A percentile compares a stretch with the other conserved stretches of the same genome.
phyloP scores from a whole-genome alignment of 1,140 invertebrate species.

The Pogonomyrmex californicus region DNA sequence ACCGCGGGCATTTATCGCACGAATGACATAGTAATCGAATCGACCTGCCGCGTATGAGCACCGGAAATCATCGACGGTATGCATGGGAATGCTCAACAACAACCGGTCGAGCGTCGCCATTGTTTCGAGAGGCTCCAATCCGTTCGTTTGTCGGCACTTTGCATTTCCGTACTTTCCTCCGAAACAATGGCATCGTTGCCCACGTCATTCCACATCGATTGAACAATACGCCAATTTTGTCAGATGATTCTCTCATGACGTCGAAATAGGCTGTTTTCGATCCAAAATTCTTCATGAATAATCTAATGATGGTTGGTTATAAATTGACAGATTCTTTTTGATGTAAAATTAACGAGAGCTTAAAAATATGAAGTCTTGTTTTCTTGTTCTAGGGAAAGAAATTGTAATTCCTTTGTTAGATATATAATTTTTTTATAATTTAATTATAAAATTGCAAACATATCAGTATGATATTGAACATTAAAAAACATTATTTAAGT shows the following conservation, averaged over 20 bases:
- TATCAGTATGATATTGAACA: not conserved
- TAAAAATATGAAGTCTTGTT: not conserved
- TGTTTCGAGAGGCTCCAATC: slow-evolving; percentile 47
- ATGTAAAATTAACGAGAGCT: not conserved
- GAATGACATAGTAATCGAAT: slow-evolving; percentile 50
- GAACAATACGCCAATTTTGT: not conserved
- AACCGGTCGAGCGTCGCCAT: slow-evolving; percentile 45
- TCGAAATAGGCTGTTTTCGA: not conserved
- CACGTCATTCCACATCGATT: not conserved
- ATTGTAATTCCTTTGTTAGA: not conserved
- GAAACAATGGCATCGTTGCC: slow-evolving; percentile 66
- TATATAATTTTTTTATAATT: not conserved
- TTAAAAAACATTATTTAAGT: not conserved
- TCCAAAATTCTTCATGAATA: not conserved
- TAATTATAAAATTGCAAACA: not conserved
- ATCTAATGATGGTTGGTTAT: not conserved
- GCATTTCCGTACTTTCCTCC: slow-evolving; percentile 39
- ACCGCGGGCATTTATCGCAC: slow-evolving; percentile 19
- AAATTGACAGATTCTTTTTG: not conserved
- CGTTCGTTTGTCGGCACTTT: slow-evolving; percentile 55
- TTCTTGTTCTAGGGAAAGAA: not conserved
- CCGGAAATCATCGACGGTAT: slow-evolving; percentile 54
- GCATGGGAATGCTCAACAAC: slow-evolving; percentile 48
- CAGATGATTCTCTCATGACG: not conserved
- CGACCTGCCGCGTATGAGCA: slow-evolving; percentile 28